Base-by-base conservation (phyloP, 2,888 invertebrate genomes). In the Isotomurus palustris region DNA sequence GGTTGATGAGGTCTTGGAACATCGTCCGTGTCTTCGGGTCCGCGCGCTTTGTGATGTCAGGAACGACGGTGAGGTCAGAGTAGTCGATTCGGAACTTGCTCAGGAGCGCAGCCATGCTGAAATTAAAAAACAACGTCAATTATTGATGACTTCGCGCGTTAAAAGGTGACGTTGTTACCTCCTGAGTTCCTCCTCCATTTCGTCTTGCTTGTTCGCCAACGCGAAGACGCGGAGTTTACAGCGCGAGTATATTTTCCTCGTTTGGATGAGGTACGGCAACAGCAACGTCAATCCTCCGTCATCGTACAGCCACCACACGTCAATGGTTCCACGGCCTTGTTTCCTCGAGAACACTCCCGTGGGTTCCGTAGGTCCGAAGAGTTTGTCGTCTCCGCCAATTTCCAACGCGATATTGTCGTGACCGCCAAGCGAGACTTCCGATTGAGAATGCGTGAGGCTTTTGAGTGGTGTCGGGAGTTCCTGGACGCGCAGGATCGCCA, bases 1-100 rank as follows among this genome's bases (percentile, higher is more conserved):
- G 84, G 61, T 82, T 81, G 56, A 88, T 81, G 35, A 89, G 76
- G 28, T 83, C 81, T 67, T 88, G 83, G 73, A 91, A 91, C 71
- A 85, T 83, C 59, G 81, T 77, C 71, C 83, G 81, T 5, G 90
- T 91, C 40, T 84, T 82, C 2, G 83, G 81, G 63, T 84, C 82
- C 1, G 95, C 93, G 68, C 84, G 82, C 62, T 91, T 88, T 29
- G 86, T 86, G 59, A 94, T 86, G 72, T 93, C 93, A 62, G 91
- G 86, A 56, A 97, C 87, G 82, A 96, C 92, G 56, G 86, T 88
- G 67, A 97, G 80, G 71, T 91, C 88, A 1, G 90, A 87, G 76
- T 90, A 96, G 75, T 93, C 88, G 71, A 97, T 91, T 12, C 97
- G 84, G 79, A 97, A 95, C 78, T 97, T 96, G 1, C 86, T 83